Base-by-base conservation (phyloP, 2,888 invertebrate genomes). In the Catocala nupta region DNA sequence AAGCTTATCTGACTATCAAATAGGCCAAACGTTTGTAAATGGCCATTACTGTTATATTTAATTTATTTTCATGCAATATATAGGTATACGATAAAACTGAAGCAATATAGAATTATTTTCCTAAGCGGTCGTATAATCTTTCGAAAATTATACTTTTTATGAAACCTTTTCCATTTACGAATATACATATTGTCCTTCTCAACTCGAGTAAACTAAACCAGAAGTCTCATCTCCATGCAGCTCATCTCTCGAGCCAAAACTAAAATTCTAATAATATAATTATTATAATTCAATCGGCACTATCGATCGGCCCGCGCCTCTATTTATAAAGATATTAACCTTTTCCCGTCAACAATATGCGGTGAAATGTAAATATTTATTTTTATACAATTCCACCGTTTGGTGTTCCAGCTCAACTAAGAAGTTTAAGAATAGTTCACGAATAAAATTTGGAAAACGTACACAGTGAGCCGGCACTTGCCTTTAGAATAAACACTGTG, bases 311-410 rank as follows among this genome's bases (percentile, higher is more conserved):
- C 71, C 57, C 71, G 54, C 60, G 59, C 70, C 59, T 71, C 77
- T 86, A 89, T 90, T 90, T 88, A 89, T 84, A 87, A 82, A 88
- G 90, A 89, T 88, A 90, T 91, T 90, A 91, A 78, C 90, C 90
- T 91, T 84, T 87, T 81, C 77, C 87, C 80, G 83, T 83, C 88
- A 85, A 91, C 91, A 90, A 91, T 90, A 85, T 80, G 80, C 84
- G 82, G 81, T 83, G 86, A 81, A 86, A 85, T 71, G 83, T 87
- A 92, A 92, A 92, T 91, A 91, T 92, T 92, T 92, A 76, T 76
- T 84, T 83, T 80, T 78, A 82, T 81, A 86, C 88, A 90, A 87
- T 88, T 77, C 85, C 85, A 87, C 71, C 61, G 63, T 16, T 25
- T 51, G 47, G 65, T 62, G 67, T 58, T 68, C 52, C 54, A 58